phyloP scores from a whole-genome alignment of 2,797 vertebrate species.

The Crotalus adamanteus region DNA sequence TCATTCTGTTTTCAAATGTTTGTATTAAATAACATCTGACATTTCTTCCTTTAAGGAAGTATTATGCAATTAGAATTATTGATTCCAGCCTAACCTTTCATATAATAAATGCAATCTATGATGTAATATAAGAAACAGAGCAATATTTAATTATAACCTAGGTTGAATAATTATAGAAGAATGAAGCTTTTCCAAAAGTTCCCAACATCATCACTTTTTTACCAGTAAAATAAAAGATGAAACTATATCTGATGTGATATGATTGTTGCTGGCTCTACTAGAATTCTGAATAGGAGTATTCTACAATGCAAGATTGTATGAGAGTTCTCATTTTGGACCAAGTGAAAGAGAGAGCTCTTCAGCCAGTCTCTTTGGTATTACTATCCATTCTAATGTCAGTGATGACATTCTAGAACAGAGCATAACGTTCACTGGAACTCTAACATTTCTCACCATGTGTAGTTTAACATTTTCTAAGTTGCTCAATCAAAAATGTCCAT shows the following conservation, averaged over 20 bases:
- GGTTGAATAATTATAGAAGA: background rate
- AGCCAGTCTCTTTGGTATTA: background rate
- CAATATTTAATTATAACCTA: background rate
- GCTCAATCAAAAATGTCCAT: background rate
- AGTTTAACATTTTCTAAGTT: background rate
- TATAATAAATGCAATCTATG: background rate
- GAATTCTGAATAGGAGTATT: background rate
- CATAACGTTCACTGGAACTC: background rate
- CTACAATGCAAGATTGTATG: background rate
- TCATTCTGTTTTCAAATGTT: background rate
- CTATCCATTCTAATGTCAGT: background rate
- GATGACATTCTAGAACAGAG: background rate
- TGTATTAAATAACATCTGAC: background rate
- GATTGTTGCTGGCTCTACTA: background rate
- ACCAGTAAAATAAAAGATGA: background rate
- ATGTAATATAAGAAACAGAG: background rate
- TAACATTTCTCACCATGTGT: background rate
- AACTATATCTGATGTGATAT: background rate
- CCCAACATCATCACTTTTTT: background rate
- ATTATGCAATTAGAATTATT: background rate
- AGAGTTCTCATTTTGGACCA: background rate
- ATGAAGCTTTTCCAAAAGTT: background rate
- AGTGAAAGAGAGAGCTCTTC: background rate
- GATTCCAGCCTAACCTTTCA: background rate
- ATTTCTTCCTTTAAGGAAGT: background rate